phyloP scores from a whole-genome alignment of 2,113 vertebrate genomes.

The Sander lucioperca region DNA sequence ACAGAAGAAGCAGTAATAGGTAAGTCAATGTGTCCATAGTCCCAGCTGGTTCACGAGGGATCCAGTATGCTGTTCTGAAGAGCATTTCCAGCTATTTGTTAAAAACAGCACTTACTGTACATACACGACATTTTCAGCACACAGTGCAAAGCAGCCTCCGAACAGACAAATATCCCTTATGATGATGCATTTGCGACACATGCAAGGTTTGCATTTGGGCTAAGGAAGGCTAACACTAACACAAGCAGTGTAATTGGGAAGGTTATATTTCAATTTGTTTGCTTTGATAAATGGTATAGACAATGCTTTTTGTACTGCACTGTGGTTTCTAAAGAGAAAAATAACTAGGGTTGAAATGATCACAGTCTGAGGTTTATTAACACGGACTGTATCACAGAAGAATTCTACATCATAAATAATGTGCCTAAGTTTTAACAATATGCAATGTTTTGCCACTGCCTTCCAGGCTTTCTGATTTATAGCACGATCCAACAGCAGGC shows the following conservation, averaged over 20 bases:
- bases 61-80: constrained; percentile 30
- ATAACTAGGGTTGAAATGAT: constrained; percentile 52
- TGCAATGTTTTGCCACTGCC: constrained; percentile 52
- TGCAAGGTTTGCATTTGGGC: constrained; percentile 28
- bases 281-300: constrained; percentile 51
- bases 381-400: constrained; percentile 43
- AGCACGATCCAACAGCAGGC: constrained; percentile 17
- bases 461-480: constrained; percentile 60
- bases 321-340: constrained; percentile 49
- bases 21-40: constrained; percentile 50
- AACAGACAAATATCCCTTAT: constrained; percentile 38
- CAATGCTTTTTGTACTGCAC: not conserved
- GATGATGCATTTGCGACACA: constrained; percentile 54
- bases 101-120: constrained; percentile 22
- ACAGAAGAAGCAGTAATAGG: constrained; percentile 42
- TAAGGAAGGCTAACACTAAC: constrained; percentile 33
- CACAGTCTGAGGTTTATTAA: constrained; percentile 58
- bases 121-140: constrained; percentile 26
- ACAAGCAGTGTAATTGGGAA: constrained; percentile 59
- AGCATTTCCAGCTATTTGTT: constrained; percentile 51
- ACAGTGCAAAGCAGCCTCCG: not conserved
- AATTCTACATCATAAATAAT: constrained; percentile 67
- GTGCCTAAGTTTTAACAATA: constrained; percentile 58
- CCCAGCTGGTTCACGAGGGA: constrained; percentile 50
- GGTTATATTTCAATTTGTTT: constrained; percentile 67